phyloP scores from a whole-genome alignment of 2,797 vertebrate genomes.

The Tragopan temminckii region DNA sequence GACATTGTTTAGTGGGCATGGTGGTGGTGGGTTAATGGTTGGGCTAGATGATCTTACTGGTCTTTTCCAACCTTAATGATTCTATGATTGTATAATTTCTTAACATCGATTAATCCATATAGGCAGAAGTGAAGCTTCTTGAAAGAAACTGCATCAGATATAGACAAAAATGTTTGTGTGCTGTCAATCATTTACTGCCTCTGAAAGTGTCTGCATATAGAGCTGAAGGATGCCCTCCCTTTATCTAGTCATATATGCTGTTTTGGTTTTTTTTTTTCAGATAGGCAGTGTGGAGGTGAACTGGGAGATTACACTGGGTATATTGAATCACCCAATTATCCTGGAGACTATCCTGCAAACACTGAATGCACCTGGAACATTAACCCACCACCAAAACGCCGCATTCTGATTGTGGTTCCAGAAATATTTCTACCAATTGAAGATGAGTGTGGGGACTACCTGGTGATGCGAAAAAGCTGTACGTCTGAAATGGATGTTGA shows the following conservation, averaged over 20 bases:
- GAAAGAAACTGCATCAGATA: not conserved
- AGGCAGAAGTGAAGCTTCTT: not conserved
- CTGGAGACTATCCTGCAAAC: constrained; percentile 97
- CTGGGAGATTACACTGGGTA: constrained; percentile 95
- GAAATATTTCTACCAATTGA: constrained; percentile 98
- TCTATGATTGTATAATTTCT: not conserved
- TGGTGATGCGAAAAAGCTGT: constrained; percentile 99
- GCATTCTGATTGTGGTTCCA: constrained; percentile 96
- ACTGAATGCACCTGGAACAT: constrained; percentile 96
- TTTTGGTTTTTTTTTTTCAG: constrained; percentile 80
- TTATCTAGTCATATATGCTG: not conserved
- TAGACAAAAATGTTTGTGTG: not conserved
- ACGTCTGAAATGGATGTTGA: constrained; percentile 74
- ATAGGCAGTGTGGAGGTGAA: constrained; percentile 94
- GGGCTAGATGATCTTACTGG: no score
- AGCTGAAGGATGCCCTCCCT: not conserved
- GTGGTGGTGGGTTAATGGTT: no score
- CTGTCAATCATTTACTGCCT: not conserved
- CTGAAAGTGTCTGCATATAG: not conserved
- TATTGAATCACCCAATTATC: constrained; percentile 98
- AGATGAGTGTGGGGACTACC: constrained; percentile 97
- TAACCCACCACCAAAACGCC: constrained; percentile 94
- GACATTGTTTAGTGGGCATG: no score
- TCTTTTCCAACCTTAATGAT: no score
- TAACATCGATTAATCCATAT: not conserved